Evolutionary conservation across 2,888 invertebrate genomes (phyloP).

Genomic region (Dolichopus griseipennis): DNA sequence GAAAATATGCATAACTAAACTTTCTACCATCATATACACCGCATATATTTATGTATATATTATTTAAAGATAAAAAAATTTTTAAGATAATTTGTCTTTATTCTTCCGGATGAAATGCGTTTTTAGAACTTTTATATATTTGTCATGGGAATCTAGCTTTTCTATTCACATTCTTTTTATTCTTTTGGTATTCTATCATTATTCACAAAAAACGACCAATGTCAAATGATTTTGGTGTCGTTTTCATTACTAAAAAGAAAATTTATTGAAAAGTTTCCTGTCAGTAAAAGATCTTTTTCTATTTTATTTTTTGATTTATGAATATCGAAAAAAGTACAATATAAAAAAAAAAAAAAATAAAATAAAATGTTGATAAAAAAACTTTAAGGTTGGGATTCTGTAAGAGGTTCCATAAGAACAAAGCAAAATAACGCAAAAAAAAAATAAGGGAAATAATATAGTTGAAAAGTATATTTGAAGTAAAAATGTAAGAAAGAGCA

Average conservation of each 20-base stretch:
- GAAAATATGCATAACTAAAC: not conserved
- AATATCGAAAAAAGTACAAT: not conserved
- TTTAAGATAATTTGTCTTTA: conserved; percentile 1
- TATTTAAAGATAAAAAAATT: not conserved
- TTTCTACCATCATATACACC: too few species aligned
- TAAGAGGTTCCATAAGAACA: not conserved
- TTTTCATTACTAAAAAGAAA: not conserved
- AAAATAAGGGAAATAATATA: not conserved
- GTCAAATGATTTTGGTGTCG: too few species aligned
- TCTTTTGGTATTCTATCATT: not conserved
- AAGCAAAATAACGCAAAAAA: too few species aligned
- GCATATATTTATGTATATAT: not conserved
- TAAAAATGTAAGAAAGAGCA: not conserved
- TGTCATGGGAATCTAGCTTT: not conserved
- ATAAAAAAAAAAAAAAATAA: too few species aligned
- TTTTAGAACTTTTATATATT: not conserved
- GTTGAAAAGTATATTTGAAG: too few species aligned
- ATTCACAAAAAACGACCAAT: not conserved
- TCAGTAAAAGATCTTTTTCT: not conserved
- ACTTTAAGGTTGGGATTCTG: too few species aligned
- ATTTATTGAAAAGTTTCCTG: conserved; percentile 1
- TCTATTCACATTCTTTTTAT: not conserved
- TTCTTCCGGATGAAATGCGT: not conserved
- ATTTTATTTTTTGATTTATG: not conserved
- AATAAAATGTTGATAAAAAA: too few species aligned